Conservation (phyloP, 2,113 vertebrate genomes). For the Tachysurus fulvidraco region DNA sequence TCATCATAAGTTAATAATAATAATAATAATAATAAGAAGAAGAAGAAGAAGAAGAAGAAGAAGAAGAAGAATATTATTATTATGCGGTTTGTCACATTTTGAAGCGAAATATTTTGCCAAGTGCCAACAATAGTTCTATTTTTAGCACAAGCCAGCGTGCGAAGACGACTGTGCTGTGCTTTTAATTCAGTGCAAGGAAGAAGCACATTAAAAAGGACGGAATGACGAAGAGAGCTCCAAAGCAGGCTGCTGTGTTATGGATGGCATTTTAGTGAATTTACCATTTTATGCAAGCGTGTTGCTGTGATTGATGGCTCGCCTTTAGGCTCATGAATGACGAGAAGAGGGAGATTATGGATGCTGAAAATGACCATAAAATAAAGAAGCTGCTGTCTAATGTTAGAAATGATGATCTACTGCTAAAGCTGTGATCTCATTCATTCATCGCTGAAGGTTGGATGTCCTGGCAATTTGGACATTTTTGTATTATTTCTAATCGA, state of each 20-base stretch:
- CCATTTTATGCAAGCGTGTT: background rate
- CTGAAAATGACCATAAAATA: background rate
- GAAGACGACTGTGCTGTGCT: slow-evolving; percentile 8
- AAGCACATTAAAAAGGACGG: slow-evolving; percentile 9
- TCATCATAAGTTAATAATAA: too few relatives aligned
- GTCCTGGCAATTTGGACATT: background rate
- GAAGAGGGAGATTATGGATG: slow-evolving; percentile 1
- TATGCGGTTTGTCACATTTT: background rate
- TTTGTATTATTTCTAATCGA: background rate
- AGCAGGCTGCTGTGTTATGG: slow-evolving; percentile 14
- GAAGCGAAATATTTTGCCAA: slow-evolving; percentile 1
- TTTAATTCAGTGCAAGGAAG: slow-evolving; percentile 41
- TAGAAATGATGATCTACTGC: background rate
- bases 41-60: too few relatives aligned
- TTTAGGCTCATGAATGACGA: background rate
- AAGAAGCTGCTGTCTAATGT: background rate
- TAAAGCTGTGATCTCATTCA: background rate
- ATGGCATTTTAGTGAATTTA: slow-evolving; percentile 34
- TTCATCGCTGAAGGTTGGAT: background rate
- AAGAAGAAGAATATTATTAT: too few relatives aligned
- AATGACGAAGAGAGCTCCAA: slow-evolving; percentile 38
- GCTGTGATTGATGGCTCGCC: slow-evolving; percentile 12
- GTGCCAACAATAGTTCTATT: slow-evolving; percentile 2
- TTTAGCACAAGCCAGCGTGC: slow-evolving; percentile 2
- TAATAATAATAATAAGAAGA: too few relatives aligned